Base-by-base conservation (phyloP, 2,113 vertebrate species). In the Oophaga pumilio region DNA sequence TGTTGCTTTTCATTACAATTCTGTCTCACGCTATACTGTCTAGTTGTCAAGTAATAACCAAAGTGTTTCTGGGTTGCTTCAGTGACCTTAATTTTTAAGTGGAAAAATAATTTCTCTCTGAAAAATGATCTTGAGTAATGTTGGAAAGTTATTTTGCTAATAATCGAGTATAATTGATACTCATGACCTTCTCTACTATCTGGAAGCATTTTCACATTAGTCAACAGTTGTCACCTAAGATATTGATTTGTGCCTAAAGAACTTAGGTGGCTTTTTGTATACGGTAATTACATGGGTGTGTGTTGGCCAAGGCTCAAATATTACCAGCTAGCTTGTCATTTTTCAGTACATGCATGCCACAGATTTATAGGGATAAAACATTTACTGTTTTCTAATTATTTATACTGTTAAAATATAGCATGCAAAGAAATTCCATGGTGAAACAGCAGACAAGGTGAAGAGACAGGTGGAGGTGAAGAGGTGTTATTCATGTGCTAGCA, bases 51-150 rank as follows among this genome's bases (percentile, higher is more conserved):
- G 60, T 56, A 69, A 79, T 87, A 59, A 57, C 64, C 56, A 52
- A 24, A 79, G 60, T 80, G 85, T 52, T 60, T 81, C 49, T 53
- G 85, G 77, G 85, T 43, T 82, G 85, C 52, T 20, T 79, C 62
- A 14, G 43, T 71, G 77, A 71, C 85, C 76, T 87, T 20, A 69
- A 57, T 82, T 81, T 28, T 80, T 60, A 73, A 33, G 64, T 22
- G 22, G 59, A 87, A 81, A 57, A 11, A 71, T 80, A 52, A 71
- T 26, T 87, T 12, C 60, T 50, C n/a, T 22, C 26, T 80, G 20
- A 17, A 49, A 79, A 60, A 60, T 87, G 78, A 81, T 81, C 18
- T 81, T 81, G 28, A 80, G 28, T 28, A 82, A 26, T 82, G 26
- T 50, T 74, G 52, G 50, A 81, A 87, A 50, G 24, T 53, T 68